phyloP scores from a whole-genome alignment of 2,888 invertebrate species.

The Steromphala cineraria region DNA sequence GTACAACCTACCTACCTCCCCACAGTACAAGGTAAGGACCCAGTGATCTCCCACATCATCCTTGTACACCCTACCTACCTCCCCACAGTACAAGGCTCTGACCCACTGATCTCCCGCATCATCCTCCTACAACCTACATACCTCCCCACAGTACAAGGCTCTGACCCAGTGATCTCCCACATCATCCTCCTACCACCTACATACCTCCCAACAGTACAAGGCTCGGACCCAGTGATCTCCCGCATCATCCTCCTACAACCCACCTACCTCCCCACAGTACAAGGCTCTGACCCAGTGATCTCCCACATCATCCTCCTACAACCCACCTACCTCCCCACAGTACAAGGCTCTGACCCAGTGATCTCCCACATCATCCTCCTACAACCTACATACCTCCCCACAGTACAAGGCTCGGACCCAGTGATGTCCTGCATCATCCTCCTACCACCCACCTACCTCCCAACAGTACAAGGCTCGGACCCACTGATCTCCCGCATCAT shows the following conservation, averaged over 20 bases:
- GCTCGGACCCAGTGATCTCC: constrained; percentile 62
- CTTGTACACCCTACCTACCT: constrained; percentile 67
- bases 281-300: constrained; percentile 63
- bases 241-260: constrained; percentile 62
- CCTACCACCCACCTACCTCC: constrained; percentile 70
- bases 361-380: constrained; percentile 52
- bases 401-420: constrained; percentile 67
- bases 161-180: constrained; percentile 57
- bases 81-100: constrained; percentile 62
- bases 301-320: constrained; percentile 59
- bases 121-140: constrained; percentile 64
- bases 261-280: constrained; percentile 68
- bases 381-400: constrained; percentile 65
- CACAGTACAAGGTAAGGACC: constrained; percentile 66
- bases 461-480: constrained; percentile 66
- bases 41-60: constrained; percentile 50
- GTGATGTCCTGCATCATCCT: constrained; percentile 48
- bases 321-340: constrained; percentile 67
- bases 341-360: constrained; percentile 67
- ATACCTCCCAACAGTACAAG: constrained; percentile 67
- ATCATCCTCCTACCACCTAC: constrained; percentile 59
- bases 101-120: constrained; percentile 53
- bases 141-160: constrained; percentile 67
- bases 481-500: constrained; percentile 50
- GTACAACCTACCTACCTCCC: constrained; percentile 66